Evolutionary conservation across 1,140 invertebrate genomes (phyloP).

Genomic region (Acromyrmex charruanus): DNA sequence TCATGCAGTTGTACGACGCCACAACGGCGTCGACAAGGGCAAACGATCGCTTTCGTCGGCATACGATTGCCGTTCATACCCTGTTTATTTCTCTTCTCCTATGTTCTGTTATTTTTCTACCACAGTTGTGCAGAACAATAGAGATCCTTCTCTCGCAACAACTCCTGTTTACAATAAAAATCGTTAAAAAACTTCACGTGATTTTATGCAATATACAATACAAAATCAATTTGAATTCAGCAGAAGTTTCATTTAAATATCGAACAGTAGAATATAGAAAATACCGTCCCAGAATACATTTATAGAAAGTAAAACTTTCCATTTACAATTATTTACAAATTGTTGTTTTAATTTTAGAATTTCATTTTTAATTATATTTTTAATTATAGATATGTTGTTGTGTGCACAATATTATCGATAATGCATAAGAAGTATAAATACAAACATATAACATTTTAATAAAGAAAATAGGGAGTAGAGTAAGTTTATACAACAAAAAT

Average conservation of each 20-base stretch:
- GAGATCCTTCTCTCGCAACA: neutral
- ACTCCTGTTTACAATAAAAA: neutral
- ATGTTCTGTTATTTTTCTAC: conserved; percentile 9
- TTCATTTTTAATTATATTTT: neutral
- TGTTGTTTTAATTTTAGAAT: neutral
- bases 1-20: conserved; percentile 39
- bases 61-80: conserved; percentile 43
- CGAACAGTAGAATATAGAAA: neutral
- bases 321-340: neutral
- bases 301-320: neutral
- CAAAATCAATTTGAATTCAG: neutral
- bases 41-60: conserved; percentile 36
- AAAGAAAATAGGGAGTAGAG: too few species aligned
- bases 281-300: neutral
- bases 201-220: neutral
- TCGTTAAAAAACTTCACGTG: neutral
- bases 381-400: neutral
- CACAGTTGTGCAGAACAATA: neutral
- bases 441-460: neutral
- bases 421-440: too few species aligned
- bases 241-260: neutral
- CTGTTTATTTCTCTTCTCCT: neutral
- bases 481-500: too few species aligned
- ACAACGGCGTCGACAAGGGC: conserved; percentile 2
- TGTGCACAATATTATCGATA: neutral